Conservation (phyloP, 1,140 invertebrate genomes). For the Coelopa frigida region DNA sequence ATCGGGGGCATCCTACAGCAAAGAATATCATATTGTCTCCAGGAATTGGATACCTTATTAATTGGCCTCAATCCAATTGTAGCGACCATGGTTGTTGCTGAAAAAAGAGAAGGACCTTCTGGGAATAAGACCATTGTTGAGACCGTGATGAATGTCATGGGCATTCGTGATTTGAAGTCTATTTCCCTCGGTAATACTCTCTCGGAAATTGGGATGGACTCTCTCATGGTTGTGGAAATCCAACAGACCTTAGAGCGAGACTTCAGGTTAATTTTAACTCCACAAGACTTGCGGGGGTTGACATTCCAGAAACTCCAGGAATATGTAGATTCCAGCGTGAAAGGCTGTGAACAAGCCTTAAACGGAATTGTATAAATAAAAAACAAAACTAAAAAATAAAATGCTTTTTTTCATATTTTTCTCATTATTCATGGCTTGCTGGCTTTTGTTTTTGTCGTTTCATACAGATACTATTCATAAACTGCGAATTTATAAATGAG, state of each 20-base stretch:
- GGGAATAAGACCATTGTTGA: constrained; percentile 56
- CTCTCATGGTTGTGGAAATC: constrained; percentile 83
- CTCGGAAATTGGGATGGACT: constrained; percentile 83
- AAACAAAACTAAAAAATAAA: constrained; percentile 54
- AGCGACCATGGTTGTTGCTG: constrained; percentile 71
- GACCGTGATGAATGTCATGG: constrained; percentile 58
- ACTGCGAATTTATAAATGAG: no score
- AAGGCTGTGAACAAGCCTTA: constrained; percentile 43
- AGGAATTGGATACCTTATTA: constrained; percentile 61
- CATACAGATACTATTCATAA: no score
- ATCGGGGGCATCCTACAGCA: constrained; percentile 79
- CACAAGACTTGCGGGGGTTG: constrained; percentile 66
- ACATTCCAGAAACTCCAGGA: constrained; percentile 56
- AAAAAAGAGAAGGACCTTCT: constrained; percentile 54
- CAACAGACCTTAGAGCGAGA: constrained; percentile 78
- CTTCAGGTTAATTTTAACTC: constrained; percentile 69
- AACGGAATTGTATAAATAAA: constrained; percentile 33
- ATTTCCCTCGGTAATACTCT: constrained; percentile 65
- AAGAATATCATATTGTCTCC: constrained; percentile 70
- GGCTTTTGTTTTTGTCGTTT: constrained; percentile 35
- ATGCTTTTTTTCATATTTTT: constrained; percentile 23
- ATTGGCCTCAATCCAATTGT: constrained; percentile 58
- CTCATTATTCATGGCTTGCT: constrained; percentile 27
- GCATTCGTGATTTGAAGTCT: constrained; percentile 50
- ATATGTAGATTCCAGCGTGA: constrained; percentile 51